Conservation (phyloP, 2,113 vertebrate species). For the Athene cunicularia region DNA sequence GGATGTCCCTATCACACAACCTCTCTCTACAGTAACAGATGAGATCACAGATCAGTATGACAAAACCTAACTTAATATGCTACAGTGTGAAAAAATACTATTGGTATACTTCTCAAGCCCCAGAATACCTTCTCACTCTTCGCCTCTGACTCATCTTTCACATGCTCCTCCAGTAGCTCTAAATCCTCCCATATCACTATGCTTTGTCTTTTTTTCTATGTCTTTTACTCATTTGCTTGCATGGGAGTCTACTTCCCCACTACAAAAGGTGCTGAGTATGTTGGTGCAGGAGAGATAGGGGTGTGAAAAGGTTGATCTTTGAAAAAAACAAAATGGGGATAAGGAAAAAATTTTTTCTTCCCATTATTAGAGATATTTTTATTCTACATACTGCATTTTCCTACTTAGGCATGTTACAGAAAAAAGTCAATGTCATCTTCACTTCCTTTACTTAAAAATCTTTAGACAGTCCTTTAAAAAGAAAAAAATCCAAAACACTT, state of each 20-base stretch:
- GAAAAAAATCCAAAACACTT: constrained; percentile 3
- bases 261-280: neutral
- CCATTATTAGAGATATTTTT: neutral
- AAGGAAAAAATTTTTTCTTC: neutral
- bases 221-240: neutral
- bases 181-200: neutral
- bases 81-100: neutral
- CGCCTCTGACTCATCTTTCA: neutral
- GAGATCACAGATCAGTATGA: neutral
- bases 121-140: neutral
- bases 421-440: neutral
- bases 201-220: neutral
- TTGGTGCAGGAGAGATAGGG: neutral
- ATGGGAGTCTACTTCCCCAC: neutral
- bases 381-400: neutral
- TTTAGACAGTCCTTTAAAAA: neutral
- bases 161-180: neutral
- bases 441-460: neutral
- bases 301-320: neutral
- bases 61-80: neutral
- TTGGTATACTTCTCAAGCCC: neutral
- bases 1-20: neutral
- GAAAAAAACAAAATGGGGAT: neutral
- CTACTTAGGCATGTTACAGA: neutral
- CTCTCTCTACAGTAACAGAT: neutral